Conservation (phyloP, 2,888 invertebrate species). For the Gibbula magus region DNA sequence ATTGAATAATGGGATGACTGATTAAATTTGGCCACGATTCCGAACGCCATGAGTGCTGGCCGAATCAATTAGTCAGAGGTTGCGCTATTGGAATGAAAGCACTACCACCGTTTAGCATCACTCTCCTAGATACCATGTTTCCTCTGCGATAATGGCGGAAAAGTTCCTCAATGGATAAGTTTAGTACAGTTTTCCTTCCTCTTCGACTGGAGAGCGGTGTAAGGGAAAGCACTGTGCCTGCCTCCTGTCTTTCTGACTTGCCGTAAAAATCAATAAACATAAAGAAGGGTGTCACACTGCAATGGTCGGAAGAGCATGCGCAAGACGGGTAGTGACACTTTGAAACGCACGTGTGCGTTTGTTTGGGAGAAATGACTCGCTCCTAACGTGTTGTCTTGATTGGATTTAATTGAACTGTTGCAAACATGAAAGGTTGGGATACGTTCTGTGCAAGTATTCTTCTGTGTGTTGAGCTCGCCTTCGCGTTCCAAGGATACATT, state of each 20-base stretch:
- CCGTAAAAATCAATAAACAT: conserved; percentile 20
- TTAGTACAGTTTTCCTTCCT: neutral
- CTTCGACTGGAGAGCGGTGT: conserved; percentile 17
- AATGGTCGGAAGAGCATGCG: conserved; percentile 9
- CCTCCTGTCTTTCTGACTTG: conserved; percentile 10
- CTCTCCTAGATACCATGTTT: too few species aligned
- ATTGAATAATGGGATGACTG: conserved; percentile 10
- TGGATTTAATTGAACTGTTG: neutral
- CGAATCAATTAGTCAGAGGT: neutral
- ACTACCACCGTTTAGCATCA: neutral
- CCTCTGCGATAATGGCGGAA: neutral
- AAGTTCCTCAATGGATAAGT: neutral
- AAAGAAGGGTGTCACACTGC: conserved; percentile 20
- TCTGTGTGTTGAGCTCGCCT: neutral
- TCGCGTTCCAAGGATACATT: conserved; percentile 20
- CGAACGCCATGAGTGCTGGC: neutral
- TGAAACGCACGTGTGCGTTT: conserved; percentile 18
- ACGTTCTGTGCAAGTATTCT: conserved; percentile 1
- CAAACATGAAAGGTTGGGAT: neutral
- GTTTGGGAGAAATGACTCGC: conserved; percentile 8
- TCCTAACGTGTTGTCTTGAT: neutral
- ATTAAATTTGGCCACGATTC: conserved; percentile 14
- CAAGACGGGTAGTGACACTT: conserved; percentile 8
- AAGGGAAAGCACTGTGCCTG: conserved; percentile 16
- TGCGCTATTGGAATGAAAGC: neutral